Evolutionary conservation across 2,113 vertebrate genomes (phyloP).

Genomic region (Bathybates hornii): DNA sequence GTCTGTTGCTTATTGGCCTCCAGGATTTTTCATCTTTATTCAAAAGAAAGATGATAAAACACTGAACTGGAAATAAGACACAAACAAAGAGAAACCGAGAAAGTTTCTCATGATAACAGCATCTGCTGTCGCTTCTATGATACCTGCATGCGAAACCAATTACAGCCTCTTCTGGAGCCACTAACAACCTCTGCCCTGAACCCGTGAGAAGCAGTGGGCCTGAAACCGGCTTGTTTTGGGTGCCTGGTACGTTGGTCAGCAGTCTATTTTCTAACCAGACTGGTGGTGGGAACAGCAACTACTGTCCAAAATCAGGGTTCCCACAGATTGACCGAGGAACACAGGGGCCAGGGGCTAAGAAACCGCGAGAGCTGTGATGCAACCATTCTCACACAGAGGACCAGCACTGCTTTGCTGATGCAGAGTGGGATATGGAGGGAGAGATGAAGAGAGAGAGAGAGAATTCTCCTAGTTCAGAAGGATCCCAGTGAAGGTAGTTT

Average conservation of each 20-base stretch:
- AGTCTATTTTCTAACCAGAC: conserved; percentile 73
- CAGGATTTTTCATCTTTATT: neutral
- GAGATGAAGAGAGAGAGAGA: neutral
- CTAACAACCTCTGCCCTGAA: conserved; percentile 50
- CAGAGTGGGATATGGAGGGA: neutral
- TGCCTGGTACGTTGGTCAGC: conserved; percentile 51
- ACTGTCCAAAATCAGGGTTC: conserved; percentile 72
- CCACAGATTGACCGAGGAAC: conserved; percentile 74
- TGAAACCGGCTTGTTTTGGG: conserved; percentile 60
- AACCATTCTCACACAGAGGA: conserved; percentile 68
- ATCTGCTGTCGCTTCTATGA: conserved; percentile 38
- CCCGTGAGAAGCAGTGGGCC: conserved; percentile 61
- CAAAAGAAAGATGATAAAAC: neutral
- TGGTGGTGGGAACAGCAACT: conserved; percentile 73
- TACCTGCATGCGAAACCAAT: conserved; percentile 75
- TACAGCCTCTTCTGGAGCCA: conserved; percentile 43
- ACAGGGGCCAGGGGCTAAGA: conserved; percentile 63
- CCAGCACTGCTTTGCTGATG: conserved; percentile 3
- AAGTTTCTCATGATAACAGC: conserved; percentile 65
- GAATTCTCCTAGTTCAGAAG: conserved; percentile 21
- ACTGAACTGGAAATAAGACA: conserved; percentile 2
- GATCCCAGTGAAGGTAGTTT: conserved; percentile 65
- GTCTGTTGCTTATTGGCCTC: neutral
- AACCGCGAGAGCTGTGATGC: conserved; percentile 69
- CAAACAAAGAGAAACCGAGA: neutral